These are phyloP conservation scores for Cryptocheilus praepositus DNA, from an alignment of 2,888 invertebrate genomes.

Conservation along the genomic window DNA sequence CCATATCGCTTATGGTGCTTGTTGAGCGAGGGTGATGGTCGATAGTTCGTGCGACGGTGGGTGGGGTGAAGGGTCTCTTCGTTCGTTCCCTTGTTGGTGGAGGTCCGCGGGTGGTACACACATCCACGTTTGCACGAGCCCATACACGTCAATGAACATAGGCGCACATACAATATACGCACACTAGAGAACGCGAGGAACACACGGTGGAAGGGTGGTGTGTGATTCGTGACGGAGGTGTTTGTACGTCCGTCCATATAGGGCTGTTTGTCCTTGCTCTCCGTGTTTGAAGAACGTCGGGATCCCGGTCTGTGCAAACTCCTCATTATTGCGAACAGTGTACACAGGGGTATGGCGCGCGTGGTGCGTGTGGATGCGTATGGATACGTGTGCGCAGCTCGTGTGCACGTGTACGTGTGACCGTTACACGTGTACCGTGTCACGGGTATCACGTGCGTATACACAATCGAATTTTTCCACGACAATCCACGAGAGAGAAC, in stretches of 20 bases:
- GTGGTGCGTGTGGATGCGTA: conserved; percentile 6
- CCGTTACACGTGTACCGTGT: conserved; percentile 40
- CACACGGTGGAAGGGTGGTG: conserved; percentile 23
- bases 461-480: conserved; percentile 10
- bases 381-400: not conserved
- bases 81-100: conserved; percentile 14
- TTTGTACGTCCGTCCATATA: conserved; percentile 68
- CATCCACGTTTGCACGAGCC: conserved; percentile 1
- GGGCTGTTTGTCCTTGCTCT: conserved; percentile 70
- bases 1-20: conserved; percentile 73
- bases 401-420: conserved; percentile 16
- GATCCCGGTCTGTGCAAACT: conserved; percentile 72
- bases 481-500: not conserved
- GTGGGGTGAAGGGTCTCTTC: conserved; percentile 42
- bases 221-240: conserved; percentile 63
- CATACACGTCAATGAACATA: conserved; percentile 7
- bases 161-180: no score
- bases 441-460: conserved; percentile 18
- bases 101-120: conserved; percentile 16
- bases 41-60: conserved; percentile 46
- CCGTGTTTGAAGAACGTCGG: conserved; percentile 72
- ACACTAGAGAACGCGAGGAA: conserved; percentile 19
- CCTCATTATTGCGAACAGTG: conserved; percentile 71
- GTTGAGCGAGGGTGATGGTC: conserved; percentile 66
- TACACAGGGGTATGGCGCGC: conserved; percentile 49